A percentile compares a stretch with the other conserved stretches of the same genome.
Conservation (phyloP, 2,113 vertebrate species). For the Hipposideros armiger region DNA sequence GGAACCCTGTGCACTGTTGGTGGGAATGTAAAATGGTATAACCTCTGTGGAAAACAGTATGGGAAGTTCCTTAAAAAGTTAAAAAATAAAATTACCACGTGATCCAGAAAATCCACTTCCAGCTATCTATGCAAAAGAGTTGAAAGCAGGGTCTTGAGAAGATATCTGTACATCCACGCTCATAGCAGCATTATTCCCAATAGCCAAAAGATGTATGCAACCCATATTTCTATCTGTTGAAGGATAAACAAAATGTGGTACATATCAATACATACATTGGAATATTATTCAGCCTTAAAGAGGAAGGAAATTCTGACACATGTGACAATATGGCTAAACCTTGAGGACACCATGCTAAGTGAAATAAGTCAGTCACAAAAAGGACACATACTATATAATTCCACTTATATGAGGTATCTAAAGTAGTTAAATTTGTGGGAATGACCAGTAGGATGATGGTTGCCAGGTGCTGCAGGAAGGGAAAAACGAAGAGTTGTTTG, state of each 20-base stretch:
- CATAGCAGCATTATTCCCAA: not conserved
- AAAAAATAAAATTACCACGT: not conserved
- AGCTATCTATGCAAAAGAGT: not conserved
- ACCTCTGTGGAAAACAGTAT: not conserved
- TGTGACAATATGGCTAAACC: not conserved
- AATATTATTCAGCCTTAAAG: not conserved
- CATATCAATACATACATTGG: too few relatives aligned
- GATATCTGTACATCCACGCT: not conserved
- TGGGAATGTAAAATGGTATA: not conserved
- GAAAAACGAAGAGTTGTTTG: not conserved
- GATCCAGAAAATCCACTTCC: not conserved
- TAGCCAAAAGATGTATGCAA: not conserved
- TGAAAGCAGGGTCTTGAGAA: not conserved
- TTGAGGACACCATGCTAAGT: not conserved
- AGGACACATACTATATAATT: not conserved
- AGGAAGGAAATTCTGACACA: not conserved
- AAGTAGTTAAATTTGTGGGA: not conserved
- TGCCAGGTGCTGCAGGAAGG: not conserved
- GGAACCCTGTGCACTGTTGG: not conserved
- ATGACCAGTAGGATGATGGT: not conserved
- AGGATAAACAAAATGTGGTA: not conserved
- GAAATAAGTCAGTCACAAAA: not conserved
- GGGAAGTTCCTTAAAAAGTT: not conserved
- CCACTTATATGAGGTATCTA: not conserved
- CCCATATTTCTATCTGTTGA: not conserved